Evolutionary conservation across 1,140 invertebrate genomes (phyloP).

Genomic region (Vollenhovia emeryi): DNA sequence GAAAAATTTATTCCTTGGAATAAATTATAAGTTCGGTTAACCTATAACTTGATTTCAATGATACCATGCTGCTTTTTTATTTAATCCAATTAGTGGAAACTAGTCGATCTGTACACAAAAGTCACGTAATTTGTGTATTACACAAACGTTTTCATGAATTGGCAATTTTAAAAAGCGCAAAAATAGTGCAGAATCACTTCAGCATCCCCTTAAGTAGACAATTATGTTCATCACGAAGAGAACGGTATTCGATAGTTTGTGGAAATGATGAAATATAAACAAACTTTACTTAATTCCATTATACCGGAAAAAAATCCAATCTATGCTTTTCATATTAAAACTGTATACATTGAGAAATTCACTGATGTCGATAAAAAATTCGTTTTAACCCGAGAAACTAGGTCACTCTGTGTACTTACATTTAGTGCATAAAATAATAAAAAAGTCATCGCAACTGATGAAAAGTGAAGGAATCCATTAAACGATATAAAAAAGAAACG

Average conservation of each 20-base stretch:
- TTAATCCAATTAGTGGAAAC: no score
- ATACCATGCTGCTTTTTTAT: no score
- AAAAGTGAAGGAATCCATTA: neutral
- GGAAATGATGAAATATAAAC: neutral
- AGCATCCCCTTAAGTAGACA: neutral
- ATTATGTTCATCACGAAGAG: neutral
- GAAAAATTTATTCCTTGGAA: no score
- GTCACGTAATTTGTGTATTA: no score
- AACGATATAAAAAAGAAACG: neutral
- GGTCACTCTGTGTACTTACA: neutral
- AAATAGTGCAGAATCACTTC: no score
- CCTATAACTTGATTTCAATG: no score
- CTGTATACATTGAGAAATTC: neutral
- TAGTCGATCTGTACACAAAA: no score
- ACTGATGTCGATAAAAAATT: neutral
- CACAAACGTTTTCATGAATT: no score
- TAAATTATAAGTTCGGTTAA: no score
- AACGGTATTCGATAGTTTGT: neutral
- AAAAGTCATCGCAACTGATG: neutral
- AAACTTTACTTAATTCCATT: neutral
- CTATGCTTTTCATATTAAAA: neutral
- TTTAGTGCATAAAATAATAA: conserved; percentile 1
- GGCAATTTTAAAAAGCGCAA: no score
- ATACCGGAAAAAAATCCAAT: conserved; percentile 7
- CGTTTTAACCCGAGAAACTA: neutral